These are phyloP conservation scores for Brachymystax lenok DNA, from an alignment of 2,797 vertebrate species.

Conservation along the genomic window DNA sequence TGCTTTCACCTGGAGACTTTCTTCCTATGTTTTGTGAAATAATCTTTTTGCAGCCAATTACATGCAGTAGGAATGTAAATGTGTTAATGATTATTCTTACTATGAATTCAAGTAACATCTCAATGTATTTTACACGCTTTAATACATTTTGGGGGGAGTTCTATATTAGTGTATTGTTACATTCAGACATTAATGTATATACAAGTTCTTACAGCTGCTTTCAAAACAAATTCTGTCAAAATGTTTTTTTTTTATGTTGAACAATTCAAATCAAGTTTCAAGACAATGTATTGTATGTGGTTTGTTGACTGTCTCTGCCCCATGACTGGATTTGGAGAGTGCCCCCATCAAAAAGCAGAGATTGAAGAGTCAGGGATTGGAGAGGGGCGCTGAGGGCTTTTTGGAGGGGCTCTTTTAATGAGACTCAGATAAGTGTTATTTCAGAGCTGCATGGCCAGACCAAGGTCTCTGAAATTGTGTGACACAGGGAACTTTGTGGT, in stretches of 20 bases:
- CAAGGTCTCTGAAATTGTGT: constrained; percentile 45
- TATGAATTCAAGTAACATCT: neutral
- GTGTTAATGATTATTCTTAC: neutral
- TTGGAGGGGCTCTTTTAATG: constrained; percentile 61
- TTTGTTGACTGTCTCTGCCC: constrained; percentile 33
- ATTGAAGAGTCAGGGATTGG: constrained; percentile 40
- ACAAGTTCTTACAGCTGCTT: neutral
- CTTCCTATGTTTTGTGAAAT: neutral
- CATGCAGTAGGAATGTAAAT: neutral
- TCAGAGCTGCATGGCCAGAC: constrained; percentile 47
- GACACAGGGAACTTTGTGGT: constrained; percentile 56
- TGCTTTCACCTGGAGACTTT: constrained; percentile 1
- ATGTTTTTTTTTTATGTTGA: neutral
- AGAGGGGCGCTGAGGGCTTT: constrained; percentile 46
- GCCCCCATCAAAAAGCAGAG: constrained; percentile 8
- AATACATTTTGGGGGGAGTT: neutral
- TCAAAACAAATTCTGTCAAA: neutral
- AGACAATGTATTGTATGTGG: neutral
- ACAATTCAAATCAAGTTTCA: constrained; percentile 26
- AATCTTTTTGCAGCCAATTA: neutral
- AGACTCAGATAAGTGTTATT: constrained; percentile 66
- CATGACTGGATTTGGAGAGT: constrained; percentile 35
- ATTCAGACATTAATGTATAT: neutral
- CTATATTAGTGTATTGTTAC: neutral
- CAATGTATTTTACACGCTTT: neutral